Percentiles rank a stretch among this genome's conserved stretches.
Conservation (phyloP, 2,113 vertebrate genomes). For the Motacilla alba region DNA sequence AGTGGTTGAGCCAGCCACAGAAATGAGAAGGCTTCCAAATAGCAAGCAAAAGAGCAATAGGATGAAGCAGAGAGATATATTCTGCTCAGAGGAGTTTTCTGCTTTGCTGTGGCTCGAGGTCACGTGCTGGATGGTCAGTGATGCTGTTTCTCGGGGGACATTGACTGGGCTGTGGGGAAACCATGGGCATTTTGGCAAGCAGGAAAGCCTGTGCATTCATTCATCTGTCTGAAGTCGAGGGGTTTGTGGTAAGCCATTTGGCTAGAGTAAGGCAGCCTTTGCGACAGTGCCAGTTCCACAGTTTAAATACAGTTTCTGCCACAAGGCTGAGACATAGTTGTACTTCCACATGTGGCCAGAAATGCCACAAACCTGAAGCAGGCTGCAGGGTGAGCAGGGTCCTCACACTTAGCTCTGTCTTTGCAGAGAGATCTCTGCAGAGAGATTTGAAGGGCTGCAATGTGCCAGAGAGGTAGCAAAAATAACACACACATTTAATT, state of each 20-base stretch:
- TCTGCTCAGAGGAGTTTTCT: not conserved
- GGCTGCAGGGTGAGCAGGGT: not conserved
- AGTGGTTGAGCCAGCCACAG: not conserved
- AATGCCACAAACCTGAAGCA: not conserved
- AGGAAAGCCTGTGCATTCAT: not conserved
- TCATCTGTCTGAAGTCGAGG: not conserved
- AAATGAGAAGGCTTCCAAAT: not conserved
- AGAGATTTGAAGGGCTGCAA: not conserved
- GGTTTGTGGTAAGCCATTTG: not conserved
- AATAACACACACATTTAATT: not conserved
- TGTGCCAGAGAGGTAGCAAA: not conserved
- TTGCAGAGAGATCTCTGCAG: not conserved
- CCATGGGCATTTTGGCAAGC: not conserved
- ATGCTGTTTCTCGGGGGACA: not conserved
- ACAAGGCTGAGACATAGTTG: not conserved
- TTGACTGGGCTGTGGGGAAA: not conserved
- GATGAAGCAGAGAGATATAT: not conserved
- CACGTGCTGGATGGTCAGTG: not conserved
- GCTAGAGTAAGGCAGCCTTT: not conserved
- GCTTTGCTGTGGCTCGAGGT: not conserved
- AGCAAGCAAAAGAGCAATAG: not conserved
- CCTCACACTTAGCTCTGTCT: not conserved
- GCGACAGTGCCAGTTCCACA: not conserved
- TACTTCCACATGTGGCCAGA: not conserved
- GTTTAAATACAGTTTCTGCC: not conserved